phyloP scores from a whole-genome alignment of 2,888 invertebrate species.

The Griposia aprilina region DNA sequence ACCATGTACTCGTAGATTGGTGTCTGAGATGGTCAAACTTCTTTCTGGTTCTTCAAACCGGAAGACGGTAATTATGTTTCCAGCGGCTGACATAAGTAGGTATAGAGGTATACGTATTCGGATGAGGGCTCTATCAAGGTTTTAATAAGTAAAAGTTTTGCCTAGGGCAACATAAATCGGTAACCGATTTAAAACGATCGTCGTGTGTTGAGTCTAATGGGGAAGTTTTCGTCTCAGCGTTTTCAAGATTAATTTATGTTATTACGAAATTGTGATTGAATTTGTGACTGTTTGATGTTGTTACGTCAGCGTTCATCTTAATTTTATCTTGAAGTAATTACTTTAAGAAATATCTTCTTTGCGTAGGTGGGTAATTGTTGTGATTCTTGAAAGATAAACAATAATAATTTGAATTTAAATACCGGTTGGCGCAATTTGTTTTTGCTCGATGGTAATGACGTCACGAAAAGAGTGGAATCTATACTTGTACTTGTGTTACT shows the following conservation, averaged over 20 bases:
- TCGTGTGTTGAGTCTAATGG: not conserved
- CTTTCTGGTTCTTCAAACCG: too few relatives aligned
- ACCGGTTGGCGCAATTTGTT: not conserved
- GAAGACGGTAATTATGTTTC: not conserved
- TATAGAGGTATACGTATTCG: not conserved
- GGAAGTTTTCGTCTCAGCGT: slow-evolving; percentile 8
- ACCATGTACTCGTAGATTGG: too few relatives aligned
- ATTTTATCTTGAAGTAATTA: slow-evolving; percentile 17
- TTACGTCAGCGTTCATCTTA: slow-evolving; percentile 8
- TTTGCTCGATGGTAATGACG: too few relatives aligned
- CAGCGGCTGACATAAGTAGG: not conserved
- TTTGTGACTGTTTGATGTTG: slow-evolving; percentile 30
- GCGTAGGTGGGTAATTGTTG: not conserved
- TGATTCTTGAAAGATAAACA: not conserved
- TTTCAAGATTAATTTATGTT: slow-evolving; percentile 27
- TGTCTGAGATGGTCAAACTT: too few relatives aligned
- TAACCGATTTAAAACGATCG: not conserved
- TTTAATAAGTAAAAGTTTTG: too few relatives aligned
- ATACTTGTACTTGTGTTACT: not conserved
- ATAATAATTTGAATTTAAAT: not conserved
- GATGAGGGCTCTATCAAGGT: not conserved
- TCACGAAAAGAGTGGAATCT: not conserved
- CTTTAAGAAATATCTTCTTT: not conserved
- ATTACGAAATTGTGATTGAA: slow-evolving; percentile 18
- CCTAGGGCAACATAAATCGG: not conserved